Base-by-base conservation (phyloP, 2,888 invertebrate species). In the Odontocerum albicorne region DNA sequence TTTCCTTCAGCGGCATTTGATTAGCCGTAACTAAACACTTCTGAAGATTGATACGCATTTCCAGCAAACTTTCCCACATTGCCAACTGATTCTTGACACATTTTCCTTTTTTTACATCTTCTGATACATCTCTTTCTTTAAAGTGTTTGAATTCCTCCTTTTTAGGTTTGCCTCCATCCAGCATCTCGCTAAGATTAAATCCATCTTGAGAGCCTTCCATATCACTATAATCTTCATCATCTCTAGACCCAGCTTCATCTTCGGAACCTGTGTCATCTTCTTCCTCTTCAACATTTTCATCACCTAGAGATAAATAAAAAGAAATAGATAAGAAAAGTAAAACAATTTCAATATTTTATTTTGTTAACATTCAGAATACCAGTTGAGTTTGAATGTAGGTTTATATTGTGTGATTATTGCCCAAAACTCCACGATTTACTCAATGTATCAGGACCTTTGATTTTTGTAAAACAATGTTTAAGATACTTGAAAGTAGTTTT, bases 21-120 rank as follows among this genome's bases (percentile, higher is more conserved):
- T 96, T 96, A 1, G 87, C 83, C 10, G 83, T 80, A 36, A 81
- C 73, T 46, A 94, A 69, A 64, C 88, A 83, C 68, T 93, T 90
- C 69, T 96, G 96, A 17, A 95, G 71, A 66, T 90, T 88, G 64
- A 96, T 96, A 62, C 96, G 81, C 67, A 87, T 80, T 72, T 96
- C 94, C 17, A 96, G 69, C 3, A 96, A 69, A 50, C 82, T 85
- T 68, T 96, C 96, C 92, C 93, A 96, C 1, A 93, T 67, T 32
- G 80, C 73, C 20, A 90, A 68, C 67, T 90, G 89, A 64, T 84
- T 87, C 65, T 84, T 78, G 0, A 90, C 85, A 66, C 84, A 82
- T 10, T 75, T 70, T 1, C 87, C 88, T 67, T 87, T 88, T 63
- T 84, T 81, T 0, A 84, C 74, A 66, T 85, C 83, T 54, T 75